Evolutionary conservation across 1,140 invertebrate genomes (phyloP), one percentile per base, ranked within the genome.

Genomic region (Apis dorsata): DNA sequence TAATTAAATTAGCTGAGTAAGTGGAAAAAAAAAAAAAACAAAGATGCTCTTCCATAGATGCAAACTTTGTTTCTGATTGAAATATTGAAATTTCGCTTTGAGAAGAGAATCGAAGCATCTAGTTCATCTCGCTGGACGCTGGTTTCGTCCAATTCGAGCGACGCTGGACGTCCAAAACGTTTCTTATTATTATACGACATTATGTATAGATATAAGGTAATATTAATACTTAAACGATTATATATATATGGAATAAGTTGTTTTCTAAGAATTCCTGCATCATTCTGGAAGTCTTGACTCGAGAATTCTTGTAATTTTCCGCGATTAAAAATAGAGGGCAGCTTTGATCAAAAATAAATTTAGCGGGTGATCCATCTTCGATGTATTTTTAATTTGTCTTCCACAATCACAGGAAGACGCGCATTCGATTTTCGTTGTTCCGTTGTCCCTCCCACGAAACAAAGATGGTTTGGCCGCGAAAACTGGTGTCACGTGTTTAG

Each of bases 91-190:
- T 66, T 15, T 57, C 53, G 55, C 44, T 55, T 55, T 11, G 60
- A 57, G 13, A 24, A 68, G n/a, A 57, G 80, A 62, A 60, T 70
- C 69, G 60, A 21, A 62, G 11, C n/a, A 17, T n/a, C 21, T 9
- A 13, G 49, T 62, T 53, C 57, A n/a, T 34, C 62, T 15, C 12
- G 11, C 12, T 81, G 86, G 86, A 86, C 86, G 90, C 90, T 84
- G 90, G 88, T 73, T 88, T 88, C 89, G 89, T 90, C 84, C 85
- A 34, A 70, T 62, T 10, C 10, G 9, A 21, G 34, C 34, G 89
- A 86, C 86, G 90, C 90, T 89, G 90, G 90, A 85, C 89, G 90
- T 90, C 88, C 55, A 57, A 44, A 72, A 44, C 65, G 81, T 57
- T 77, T 83, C 59, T 68, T 84, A 77, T 53, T 84, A 77, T 53